Evolutionary conservation across 2,113 vertebrate species (phyloP).

Genomic region (Pelecanoides urinatrix): DNA sequence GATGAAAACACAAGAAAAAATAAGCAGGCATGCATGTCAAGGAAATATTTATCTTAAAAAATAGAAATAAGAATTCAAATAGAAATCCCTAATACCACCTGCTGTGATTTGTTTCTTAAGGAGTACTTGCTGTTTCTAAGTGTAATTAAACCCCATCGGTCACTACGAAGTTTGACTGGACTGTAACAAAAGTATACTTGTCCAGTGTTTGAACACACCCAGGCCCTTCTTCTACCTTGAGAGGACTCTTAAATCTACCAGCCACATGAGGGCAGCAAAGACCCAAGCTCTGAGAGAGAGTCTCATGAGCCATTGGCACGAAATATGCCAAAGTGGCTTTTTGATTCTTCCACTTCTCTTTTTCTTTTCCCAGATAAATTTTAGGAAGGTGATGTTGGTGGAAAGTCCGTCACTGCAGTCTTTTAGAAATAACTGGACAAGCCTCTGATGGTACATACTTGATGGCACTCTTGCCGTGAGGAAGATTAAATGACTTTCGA

Average conservation of each 20-base stretch:
- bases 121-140: neutral
- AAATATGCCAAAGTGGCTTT: neutral
- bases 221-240: too few species aligned
- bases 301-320: accelerated
- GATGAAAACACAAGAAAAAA: neutral
- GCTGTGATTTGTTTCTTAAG: neutral
- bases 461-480: neutral
- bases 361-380: neutral
- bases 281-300: neutral
- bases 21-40: too few species aligned
- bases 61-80: neutral
- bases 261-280: slow-evolving; percentile 1
- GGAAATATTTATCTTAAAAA: neutral
- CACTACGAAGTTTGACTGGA: accelerated
- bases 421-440: neutral
- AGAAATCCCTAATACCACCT: neutral
- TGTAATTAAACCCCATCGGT: neutral
- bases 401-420: neutral
- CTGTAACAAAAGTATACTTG: neutral
- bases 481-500: neutral
- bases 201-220: accelerated
- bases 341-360: neutral
- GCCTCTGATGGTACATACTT: neutral
- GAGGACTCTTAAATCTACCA: neutral
- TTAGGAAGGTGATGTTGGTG: neutral